Evolutionary conservation across 2,888 invertebrate species (phyloP).

Genomic region (Acanthopleura granulata): DNA sequence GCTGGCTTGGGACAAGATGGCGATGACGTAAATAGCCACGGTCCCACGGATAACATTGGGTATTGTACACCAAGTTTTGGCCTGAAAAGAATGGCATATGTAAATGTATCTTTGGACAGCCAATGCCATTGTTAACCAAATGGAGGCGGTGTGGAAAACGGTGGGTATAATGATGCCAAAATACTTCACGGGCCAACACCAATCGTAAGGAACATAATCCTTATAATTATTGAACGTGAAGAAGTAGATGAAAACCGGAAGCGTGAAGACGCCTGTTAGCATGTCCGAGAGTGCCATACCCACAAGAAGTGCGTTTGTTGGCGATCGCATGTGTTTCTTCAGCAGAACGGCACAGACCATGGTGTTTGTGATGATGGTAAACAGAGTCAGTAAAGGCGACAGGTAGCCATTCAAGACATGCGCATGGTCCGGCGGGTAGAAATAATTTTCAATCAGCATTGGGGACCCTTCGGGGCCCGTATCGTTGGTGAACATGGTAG

Average conservation of each 20-base stretch:
- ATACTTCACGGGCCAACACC: constrained; percentile 80
- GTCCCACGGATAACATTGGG: constrained; percentile 80
- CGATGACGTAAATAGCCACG: constrained; percentile 82
- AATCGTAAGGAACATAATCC: constrained; percentile 81
- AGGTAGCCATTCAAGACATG: constrained; percentile 80
- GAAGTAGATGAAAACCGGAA: constrained; percentile 85
- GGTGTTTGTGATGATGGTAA: constrained; percentile 92
- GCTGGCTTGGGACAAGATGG: constrained; percentile 86
- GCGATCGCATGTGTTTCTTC: constrained; percentile 90
- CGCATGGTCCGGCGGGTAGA: constrained; percentile 43
- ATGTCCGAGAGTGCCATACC: constrained; percentile 97
- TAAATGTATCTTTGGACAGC: constrained; percentile 95
- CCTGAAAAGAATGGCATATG: constrained; percentile 92
- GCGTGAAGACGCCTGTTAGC: constrained; percentile 78
- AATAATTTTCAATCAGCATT: neutral
- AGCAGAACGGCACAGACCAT: constrained; percentile 91
- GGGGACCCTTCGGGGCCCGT: neutral
- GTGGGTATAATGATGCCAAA: constrained; percentile 63
- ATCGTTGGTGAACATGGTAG: neutral
- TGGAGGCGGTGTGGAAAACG: constrained; percentile 90
- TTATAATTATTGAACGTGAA: constrained; percentile 90
- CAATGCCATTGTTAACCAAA: constrained; percentile 91
- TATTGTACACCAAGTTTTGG: constrained; percentile 80
- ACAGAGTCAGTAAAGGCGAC: constrained; percentile 86
- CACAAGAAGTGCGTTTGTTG: constrained; percentile 92